A percentile compares a stretch with the other conserved stretches of the same genome.
These are phyloP conservation scores for Erythrolamprus reginae DNA, from an alignment of 2,113 vertebrate genomes.

Conservation along the genomic window DNA sequence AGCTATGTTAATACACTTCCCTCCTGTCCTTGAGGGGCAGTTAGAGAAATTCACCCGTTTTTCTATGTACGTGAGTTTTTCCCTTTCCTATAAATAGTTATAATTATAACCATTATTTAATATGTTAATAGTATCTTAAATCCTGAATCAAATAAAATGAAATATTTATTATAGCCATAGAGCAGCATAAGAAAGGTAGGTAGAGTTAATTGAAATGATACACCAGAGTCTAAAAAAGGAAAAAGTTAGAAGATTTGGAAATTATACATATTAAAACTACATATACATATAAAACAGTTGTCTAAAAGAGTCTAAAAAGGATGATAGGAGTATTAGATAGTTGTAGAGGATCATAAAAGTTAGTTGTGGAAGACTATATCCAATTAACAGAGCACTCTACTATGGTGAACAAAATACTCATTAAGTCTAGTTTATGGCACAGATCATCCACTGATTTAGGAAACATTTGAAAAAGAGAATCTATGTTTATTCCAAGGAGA, in stretches of 20 bases:
- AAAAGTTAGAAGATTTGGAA: not conserved
- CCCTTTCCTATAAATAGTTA: not conserved
- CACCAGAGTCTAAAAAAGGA: not conserved
- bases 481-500: not conserved
- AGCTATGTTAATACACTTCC: not conserved
- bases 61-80: not conserved
- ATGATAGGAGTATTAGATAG: not conserved
- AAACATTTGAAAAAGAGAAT: not conserved
- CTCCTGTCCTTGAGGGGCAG: not conserved
- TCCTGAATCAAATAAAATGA: not conserved
- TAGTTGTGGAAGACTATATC: not conserved
- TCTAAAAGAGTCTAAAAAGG: not conserved
- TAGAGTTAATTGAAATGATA: not conserved
- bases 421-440: not conserved
- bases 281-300: not conserved
- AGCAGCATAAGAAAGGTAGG: not conserved
- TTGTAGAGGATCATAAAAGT: not conserved
- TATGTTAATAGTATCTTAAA: not conserved
- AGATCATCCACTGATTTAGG: not conserved
- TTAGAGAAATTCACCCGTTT: not conserved
- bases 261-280: not conserved
- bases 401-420: not conserved
- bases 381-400: not conserved
- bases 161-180: not conserved
- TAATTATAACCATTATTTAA: not conserved